A percentile compares a stretch with the other conserved stretches of the same genome.
These are phyloP conservation scores for Apodemus speciosus DNA, from an alignment of 2,113 vertebrate genomes.

Conservation along the genomic window DNA sequence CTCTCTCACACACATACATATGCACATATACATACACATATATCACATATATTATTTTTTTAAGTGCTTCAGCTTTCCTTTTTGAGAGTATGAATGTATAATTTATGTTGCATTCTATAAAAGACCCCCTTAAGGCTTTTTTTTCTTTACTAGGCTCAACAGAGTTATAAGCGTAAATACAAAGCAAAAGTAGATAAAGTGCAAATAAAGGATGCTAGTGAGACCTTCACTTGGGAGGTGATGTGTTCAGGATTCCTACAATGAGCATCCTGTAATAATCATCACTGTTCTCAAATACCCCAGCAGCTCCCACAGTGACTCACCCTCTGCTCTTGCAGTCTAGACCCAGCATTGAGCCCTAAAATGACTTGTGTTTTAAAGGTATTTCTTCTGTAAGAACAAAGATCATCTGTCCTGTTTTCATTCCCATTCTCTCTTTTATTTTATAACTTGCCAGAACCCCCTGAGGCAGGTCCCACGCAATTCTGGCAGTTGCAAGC, in stretches of 20 bases:
- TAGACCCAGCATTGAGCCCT: not conserved
- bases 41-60: not conserved
- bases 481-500: not conserved
- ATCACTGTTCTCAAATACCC: not conserved
- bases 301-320: too few species aligned
- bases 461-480: not conserved
- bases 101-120: not conserved
- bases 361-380: not conserved
- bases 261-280: not conserved
- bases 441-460: not conserved
- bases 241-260: not conserved
- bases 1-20: too few species aligned
- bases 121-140: conserved; percentile 6
- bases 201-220: not conserved
- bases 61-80: not conserved
- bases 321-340: not conserved
- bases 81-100: not conserved
- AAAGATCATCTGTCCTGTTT: not conserved
- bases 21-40: too few species aligned
- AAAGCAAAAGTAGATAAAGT: not conserved
- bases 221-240: not conserved
- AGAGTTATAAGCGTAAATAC: not conserved
- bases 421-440: not conserved
- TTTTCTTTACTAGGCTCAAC: not conserved
- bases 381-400: not conserved